phyloP scores from a whole-genome alignment of 1,140 invertebrate species.

The Drosophila sturtevanti region DNA sequence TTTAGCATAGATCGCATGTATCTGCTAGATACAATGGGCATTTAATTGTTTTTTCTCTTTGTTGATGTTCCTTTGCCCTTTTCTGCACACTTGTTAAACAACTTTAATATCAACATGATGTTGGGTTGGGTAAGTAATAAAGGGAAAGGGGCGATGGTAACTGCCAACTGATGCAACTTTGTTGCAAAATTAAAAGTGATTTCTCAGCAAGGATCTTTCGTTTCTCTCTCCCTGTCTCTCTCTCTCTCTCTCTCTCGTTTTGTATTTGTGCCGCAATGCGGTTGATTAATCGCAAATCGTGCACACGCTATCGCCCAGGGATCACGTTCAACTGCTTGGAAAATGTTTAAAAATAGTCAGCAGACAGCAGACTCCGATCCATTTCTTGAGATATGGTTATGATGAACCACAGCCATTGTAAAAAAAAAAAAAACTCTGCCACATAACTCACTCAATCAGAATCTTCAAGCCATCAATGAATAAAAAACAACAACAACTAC shows the following conservation, averaged over 20 bases:
- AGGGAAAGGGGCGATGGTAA: not conserved
- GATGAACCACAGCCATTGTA: slow-evolving; percentile 8
- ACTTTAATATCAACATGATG: not conserved
- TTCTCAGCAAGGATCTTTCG: slow-evolving; percentile 64
- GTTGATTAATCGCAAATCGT: slow-evolving; percentile 79
- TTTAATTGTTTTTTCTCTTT: slow-evolving; percentile 64
- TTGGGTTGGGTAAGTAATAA: not conserved
- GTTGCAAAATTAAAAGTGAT: slow-evolving; percentile 68
- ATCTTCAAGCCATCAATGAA: not conserved
- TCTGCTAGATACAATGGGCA: slow-evolving; percentile 64
- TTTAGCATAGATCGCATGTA: slow-evolving; percentile 35
- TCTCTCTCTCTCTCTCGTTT: not conserved
- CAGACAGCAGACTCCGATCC: not conserved
- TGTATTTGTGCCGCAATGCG: slow-evolving; percentile 29
- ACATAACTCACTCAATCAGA: not conserved
- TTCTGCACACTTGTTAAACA: slow-evolving; percentile 17
- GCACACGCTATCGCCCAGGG: slow-evolving; percentile 65
- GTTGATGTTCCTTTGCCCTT: not conserved
- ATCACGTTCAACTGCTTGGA: slow-evolving; percentile 62
- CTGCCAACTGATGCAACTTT: slow-evolving; percentile 22
- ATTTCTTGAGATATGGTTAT: slow-evolving; percentile 12
- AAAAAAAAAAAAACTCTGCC: no score
- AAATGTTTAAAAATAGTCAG: slow-evolving; percentile 65
- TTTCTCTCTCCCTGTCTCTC: not conserved
- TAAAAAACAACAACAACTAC: no score